Evolutionary conservation across 2,113 vertebrate species (phyloP), one percentile per base, ranked within the genome.

Genomic region (Hiodon alosoides): DNA sequence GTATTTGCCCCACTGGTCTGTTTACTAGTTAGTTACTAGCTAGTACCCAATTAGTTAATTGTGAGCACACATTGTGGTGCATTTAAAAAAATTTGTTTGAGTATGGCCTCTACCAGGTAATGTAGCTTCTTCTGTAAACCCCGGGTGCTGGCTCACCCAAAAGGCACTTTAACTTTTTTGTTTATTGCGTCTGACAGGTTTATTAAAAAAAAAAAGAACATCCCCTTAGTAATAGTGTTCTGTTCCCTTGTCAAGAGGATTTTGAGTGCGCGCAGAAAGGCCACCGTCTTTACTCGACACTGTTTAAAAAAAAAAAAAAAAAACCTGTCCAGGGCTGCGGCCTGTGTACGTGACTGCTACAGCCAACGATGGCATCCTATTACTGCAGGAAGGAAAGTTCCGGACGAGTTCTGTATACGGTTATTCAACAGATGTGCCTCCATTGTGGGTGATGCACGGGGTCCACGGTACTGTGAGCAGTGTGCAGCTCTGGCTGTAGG

Each of bases 131-230:
- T 11, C 11, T 74, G 53, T 47, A 31, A 74, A 74, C 8, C 10
- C 14, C n/a, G 47, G 16, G 9, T 3, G 58, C 71, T 72, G 58
- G 46, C 59, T 60, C 60, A 46, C n/a, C 54, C 7, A n/a, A 14
- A 52, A 51, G 61, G 31, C 31, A 31, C 52, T 46, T 61, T 52
- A 10, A 69, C 50, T 65, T 65, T 58, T 74, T 67, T 52, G 31
- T 66, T 46, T 9, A 57, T 53, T 52, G 31, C 46, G 52, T 73
- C 50, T 73, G 72, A 74, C 72, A 66, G 61, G n/a, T 46, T 52
- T 65, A 64, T 64, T 31, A 1, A 31, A 31, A 62, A 7, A 64
- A 66, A 50, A 47, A 66, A 48, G 52, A 16, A 59, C 55, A 58
- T 60, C 31, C 66, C 11, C 48, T 66, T n/a, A 13, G 57, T 54